A percentile compares a stretch with the other conserved stretches of the same genome.
Evolutionary conservation across 2,888 invertebrate genomes (phyloP).

Genomic region (Leptinotarsa peninsularis): DNA sequence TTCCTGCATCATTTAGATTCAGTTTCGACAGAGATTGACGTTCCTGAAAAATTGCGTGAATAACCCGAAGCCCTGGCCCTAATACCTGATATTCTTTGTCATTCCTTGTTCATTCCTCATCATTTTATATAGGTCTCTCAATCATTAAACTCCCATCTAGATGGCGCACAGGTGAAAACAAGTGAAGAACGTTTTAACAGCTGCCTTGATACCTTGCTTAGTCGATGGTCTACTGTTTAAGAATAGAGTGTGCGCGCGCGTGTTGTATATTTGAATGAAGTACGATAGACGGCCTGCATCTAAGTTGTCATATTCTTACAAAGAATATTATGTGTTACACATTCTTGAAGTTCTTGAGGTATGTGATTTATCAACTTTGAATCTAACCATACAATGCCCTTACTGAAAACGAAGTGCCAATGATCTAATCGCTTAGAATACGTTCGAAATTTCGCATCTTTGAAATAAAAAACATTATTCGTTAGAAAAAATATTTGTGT

Average conservation of each 20-base stretch:
- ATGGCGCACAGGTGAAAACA: constrained; percentile 64
- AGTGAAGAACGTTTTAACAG: constrained; percentile 59
- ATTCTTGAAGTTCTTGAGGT: constrained; percentile 12
- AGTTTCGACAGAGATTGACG: no score
- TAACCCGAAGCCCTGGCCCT: not conserved
- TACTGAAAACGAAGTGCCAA: not conserved
- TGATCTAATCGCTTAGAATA: not conserved
- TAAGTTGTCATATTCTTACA: not conserved
- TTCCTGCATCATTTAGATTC: not conserved
- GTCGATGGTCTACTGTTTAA: constrained; percentile 69
- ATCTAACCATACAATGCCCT: not conserved
- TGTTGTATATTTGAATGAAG: constrained; percentile 38
- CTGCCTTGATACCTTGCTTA: constrained; percentile 63
- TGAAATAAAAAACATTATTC: not conserved
- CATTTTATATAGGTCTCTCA: constrained; percentile 36
- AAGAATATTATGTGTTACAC: not conserved
- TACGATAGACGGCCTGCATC: constrained; percentile 22
- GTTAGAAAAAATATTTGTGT: constrained; percentile 14
- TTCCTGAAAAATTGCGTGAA: not conserved
- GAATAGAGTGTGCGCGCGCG: constrained; percentile 73
- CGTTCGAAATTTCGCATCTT: not conserved
- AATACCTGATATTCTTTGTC: constrained; percentile 13
- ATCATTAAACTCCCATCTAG: constrained; percentile 52
- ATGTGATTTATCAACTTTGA: constrained; percentile 3
- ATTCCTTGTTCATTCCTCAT: constrained; percentile 17